Evolutionary conservation across 2,797 vertebrate genomes (phyloP).

Genomic region (Ciconia nigra): DNA sequence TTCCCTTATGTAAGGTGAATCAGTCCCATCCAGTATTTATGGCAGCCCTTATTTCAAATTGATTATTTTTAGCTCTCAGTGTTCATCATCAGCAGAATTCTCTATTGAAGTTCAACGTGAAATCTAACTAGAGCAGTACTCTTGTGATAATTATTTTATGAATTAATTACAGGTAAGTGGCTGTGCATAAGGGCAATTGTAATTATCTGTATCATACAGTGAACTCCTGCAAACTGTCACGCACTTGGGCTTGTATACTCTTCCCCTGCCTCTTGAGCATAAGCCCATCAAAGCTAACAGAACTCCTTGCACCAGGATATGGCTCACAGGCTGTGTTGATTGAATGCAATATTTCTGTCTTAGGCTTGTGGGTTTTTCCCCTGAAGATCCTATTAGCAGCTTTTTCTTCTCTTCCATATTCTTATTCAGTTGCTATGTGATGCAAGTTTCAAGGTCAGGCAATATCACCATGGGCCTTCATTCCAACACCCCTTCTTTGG

Average conservation of each 20-base stretch:
- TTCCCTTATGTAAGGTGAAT: not conserved
- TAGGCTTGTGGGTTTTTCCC: not conserved
- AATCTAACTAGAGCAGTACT: slow-evolving; percentile 1
- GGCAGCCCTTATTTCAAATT: slow-evolving; percentile 18
- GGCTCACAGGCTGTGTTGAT: not conserved
- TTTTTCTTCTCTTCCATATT: not conserved
- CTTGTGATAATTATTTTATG: slow-evolving; percentile 39
- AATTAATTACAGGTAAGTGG: slow-evolving; percentile 48
- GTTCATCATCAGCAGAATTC: not conserved
- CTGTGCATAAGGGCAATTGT: not conserved
- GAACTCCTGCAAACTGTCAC: not conserved
- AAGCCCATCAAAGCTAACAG: not conserved
- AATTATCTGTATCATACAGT: not conserved
- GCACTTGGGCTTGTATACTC: not conserved
- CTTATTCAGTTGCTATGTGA: not conserved
- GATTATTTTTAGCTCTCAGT: slow-evolving; percentile 37
- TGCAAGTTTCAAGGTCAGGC: not conserved
- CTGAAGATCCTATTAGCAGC: not conserved
- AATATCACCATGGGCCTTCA: not conserved
- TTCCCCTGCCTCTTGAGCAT: not conserved
- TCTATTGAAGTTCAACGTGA: not conserved
- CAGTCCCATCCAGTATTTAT: slow-evolving; percentile 18
- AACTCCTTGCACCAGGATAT: not conserved
- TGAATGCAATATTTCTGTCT: not conserved
- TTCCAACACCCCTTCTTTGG: not conserved